Evolutionary conservation across 2,797 vertebrate genomes (phyloP).

Genomic region (Chaetophractus vellerosus): DNA sequence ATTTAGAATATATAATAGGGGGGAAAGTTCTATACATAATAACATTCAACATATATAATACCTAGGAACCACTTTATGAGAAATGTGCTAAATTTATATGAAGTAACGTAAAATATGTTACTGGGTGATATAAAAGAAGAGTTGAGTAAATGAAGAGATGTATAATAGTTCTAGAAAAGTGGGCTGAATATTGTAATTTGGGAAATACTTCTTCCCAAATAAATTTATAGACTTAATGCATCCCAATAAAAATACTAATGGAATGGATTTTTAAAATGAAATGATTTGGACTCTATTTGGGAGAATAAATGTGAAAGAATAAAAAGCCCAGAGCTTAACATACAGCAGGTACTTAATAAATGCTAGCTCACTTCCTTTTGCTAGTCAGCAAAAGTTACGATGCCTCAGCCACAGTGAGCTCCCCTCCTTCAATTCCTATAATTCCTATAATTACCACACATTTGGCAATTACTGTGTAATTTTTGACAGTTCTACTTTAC

Average conservation of each 20-base stretch:
- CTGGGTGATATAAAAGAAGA: not conserved
- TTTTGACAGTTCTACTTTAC: constrained; percentile 2
- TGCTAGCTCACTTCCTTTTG: not conserved
- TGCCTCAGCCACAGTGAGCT: not conserved
- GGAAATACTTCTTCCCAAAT: not conserved
- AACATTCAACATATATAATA: not conserved
- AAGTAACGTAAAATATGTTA: constrained; percentile 3
- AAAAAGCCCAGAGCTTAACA: not conserved
- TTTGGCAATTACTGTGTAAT: not conserved
- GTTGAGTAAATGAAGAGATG: not conserved
- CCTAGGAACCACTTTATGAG: not conserved
- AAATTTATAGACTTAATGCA: not conserved
- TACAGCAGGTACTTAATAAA: not conserved
- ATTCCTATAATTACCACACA: not conserved
- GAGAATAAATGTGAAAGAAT: not conserved
- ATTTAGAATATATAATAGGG: not conserved
- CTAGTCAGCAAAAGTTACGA: not conserved
- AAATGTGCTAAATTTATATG: not conserved
- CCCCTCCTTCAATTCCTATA: not conserved
- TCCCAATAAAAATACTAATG: constrained; percentile 9
- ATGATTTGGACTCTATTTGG: not conserved
- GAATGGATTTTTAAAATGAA: not conserved
- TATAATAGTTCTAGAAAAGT: not conserved
- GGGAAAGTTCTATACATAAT: not conserved
- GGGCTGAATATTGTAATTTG: not conserved